phyloP scores from a whole-genome alignment of 2,113 vertebrate genomes.

The Reinhardtius hippoglossoides region DNA sequence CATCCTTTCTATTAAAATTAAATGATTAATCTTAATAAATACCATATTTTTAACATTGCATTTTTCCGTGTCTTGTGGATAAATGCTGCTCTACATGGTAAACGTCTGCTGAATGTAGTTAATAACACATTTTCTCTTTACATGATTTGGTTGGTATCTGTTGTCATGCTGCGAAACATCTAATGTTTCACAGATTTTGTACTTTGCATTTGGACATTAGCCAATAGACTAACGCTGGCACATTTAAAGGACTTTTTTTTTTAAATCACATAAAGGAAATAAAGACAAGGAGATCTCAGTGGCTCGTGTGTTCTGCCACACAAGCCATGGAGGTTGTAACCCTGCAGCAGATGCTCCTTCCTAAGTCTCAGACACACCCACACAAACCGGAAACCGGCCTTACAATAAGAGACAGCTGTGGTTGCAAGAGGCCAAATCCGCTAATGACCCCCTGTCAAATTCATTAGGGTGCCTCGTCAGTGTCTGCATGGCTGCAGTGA shows the following conservation, averaged over 20 bases:
- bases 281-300: conserved; percentile 1
- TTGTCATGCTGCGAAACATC: too few species aligned
- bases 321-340: conserved; percentile 26
- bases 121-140: too few species aligned
- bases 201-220: too few species aligned
- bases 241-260: too few species aligned
- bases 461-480: conserved; percentile 64
- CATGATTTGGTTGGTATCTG: too few species aligned
- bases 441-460: conserved; percentile 73
- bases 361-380: conserved; percentile 19
- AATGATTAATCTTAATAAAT: neutral
- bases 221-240: too few species aligned
- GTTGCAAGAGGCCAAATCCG: conserved; percentile 60
- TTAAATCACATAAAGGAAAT: neutral
- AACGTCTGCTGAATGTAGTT: too few species aligned
- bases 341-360: conserved; percentile 37
- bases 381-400: conserved; percentile 38
- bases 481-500: conserved; percentile 64
- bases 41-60: neutral
- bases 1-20: neutral
- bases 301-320: conserved; percentile 1
- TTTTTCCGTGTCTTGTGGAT: neutral
- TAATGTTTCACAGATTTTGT: too few species aligned
- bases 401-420: conserved; percentile 72
- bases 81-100: too few species aligned